Conservation (phyloP, 2,113 vertebrate species). For the Cnemophilus loriae region DNA sequence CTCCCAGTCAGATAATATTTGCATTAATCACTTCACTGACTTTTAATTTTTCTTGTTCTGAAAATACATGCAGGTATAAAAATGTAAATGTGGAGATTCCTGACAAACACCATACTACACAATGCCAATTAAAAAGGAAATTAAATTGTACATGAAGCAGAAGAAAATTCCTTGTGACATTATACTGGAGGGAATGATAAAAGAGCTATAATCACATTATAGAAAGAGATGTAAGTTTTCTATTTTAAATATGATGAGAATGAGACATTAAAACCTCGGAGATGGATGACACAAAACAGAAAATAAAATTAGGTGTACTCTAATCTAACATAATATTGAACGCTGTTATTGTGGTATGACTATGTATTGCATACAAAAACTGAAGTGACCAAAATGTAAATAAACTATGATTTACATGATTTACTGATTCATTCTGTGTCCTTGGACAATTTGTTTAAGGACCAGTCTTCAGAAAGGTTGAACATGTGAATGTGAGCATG, state of each 20-base stretch:
- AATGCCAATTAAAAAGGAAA: constrained; percentile 44
- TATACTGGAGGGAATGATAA: constrained; percentile 38
- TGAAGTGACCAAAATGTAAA: constrained; percentile 12
- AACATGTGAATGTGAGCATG: not conserved
- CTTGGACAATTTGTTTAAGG: not conserved
- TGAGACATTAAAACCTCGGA: constrained; percentile 21
- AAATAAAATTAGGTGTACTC: constrained; percentile 18
- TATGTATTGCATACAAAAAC: not conserved
- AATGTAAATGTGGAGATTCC: constrained; percentile 25
- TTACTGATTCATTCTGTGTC: not conserved
- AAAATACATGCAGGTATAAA: constrained; percentile 6
- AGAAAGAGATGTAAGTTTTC: constrained; percentile 28
- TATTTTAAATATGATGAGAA: constrained; percentile 30
- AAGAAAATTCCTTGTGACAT: constrained; percentile 52
- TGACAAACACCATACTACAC: constrained; percentile 16
- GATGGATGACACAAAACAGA: not conserved
- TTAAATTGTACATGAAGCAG: constrained; percentile 39
- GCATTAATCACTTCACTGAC: not conserved
- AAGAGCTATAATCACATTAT: constrained; percentile 25
- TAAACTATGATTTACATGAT: not conserved
- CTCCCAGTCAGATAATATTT: not conserved
- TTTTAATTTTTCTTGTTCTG: constrained; percentile 38
- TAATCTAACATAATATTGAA: constrained; percentile 3
- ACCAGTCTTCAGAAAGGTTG: not conserved
- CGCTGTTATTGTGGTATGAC: not conserved